Evolutionary conservation across 2,888 invertebrate species (phyloP), one percentile per base, ranked within the genome.

Genomic region (Scaptomyza flava): DNA sequence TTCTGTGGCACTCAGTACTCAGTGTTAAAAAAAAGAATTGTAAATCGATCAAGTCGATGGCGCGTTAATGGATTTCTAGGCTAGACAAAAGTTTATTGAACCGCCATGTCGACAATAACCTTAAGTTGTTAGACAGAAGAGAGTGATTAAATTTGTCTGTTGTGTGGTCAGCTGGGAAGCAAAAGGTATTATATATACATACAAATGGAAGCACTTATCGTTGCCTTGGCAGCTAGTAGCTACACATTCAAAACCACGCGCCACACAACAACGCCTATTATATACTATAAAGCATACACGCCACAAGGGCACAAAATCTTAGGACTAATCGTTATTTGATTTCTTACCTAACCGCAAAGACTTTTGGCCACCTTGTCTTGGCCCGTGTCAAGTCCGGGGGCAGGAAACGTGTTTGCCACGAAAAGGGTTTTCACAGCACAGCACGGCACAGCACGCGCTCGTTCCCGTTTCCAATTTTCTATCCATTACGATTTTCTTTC

Each of bases 31-130:
- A 52, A 51, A 64, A 64, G 43, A 27, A 50, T 69, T 73, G 75
- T 68, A 79, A 79, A 81, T 87, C 79, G 87, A 84, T 83, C 77
- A 84, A 68, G 74, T 68, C 82, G 66, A 59, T 74, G 66, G 70
- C 36, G 77, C 74, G 83, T 79, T 87, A 83, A 83, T 83, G 83
- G 83, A 74, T 83, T 83, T 79, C 77, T 79, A 61, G 81, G 63
- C 82, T 81, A 84, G 85, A 84, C 79, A 74, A 74, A 68, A 84
- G 82, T 87, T 84, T 81, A 81, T 87, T 87, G 82, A 83, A 87
- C 82, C 48, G 46, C 60, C 41, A 46, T 42, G 20, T 42, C 50
- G 63, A 61, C 70, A 62, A 76, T 59, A 41, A 56, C 54, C 46
- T 51, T 38, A 50, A 57, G 56, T 43, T 56, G 41, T 41, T 41